Evolutionary conservation across 2,797 vertebrate species (phyloP).

Genomic region (Aeoliscus strigatus): DNA sequence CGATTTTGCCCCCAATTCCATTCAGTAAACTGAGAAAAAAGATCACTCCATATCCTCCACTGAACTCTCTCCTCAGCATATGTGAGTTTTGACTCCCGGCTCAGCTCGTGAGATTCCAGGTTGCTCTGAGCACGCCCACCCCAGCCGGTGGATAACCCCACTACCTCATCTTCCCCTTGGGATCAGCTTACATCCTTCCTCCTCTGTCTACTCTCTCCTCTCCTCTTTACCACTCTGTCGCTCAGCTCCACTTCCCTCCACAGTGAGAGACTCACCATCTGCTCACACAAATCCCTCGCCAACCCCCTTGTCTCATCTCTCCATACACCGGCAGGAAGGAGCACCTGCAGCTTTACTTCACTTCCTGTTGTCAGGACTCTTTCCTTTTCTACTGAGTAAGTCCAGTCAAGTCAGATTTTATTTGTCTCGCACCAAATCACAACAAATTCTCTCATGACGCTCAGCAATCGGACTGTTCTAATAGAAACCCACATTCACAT

Average conservation of each 20-base stretch:
- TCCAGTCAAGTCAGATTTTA: no score
- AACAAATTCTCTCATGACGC: no score
- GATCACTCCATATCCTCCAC: no score
- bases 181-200: conserved; percentile 63
- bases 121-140: conserved; percentile 37
- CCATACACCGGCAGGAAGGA: conserved; percentile 51
- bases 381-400: not conserved
- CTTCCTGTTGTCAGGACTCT: conserved; percentile 50
- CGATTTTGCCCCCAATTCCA: no score
- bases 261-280: conserved; percentile 56
- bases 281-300: conserved; percentile 44
- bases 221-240: conserved; percentile 50
- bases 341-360: conserved; percentile 60
- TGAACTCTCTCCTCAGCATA: conserved; percentile 17
- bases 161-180: conserved; percentile 53
- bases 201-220: conserved; percentile 39
- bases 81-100: conserved; percentile 26
- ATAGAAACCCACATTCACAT: no score
- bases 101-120: conserved; percentile 37
- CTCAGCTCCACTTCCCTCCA: conserved; percentile 56
- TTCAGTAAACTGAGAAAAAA: no score
- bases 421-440: no score
- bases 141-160: conserved; percentile 57
- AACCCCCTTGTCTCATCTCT: conserved; percentile 7
- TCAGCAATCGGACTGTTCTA: no score